Conservation (phyloP, 2,888 invertebrate species). For the Megastigmus dorsalis region DNA sequence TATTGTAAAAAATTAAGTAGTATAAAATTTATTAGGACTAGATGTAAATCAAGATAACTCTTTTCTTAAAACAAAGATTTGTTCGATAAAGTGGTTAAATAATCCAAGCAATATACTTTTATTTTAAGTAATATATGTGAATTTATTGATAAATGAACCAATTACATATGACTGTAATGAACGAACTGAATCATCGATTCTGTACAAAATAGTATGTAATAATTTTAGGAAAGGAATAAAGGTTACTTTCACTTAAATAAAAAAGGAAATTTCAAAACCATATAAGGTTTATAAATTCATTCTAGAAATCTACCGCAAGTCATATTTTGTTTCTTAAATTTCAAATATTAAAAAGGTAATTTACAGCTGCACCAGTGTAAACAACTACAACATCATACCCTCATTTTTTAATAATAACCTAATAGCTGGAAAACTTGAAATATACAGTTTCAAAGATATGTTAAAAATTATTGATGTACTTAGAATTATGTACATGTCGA, state of each 20-base stretch:
- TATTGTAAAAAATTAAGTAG: neutral
- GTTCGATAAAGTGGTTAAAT: constrained; percentile 11
- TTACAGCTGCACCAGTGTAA: constrained; percentile 13
- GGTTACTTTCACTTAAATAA: constrained; percentile 17
- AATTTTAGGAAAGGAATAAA: constrained; percentile 22
- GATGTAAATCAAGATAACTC: neutral
- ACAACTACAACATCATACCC: neutral
- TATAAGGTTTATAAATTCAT: too few relatives aligned
- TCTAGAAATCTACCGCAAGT: constrained; percentile 2
- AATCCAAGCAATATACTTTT: constrained; percentile 20
- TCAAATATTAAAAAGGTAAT: constrained; percentile 25
- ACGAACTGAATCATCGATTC: constrained; percentile 35
- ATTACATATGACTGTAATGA: constrained; percentile 33
- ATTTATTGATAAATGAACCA: constrained; percentile 36
- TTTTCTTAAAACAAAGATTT: neutral
- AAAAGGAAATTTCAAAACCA: constrained; percentile 3
- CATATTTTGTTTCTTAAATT: neutral
- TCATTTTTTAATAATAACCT: constrained; percentile 15
- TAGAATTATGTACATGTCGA: constrained; percentile 27
- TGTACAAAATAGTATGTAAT: constrained; percentile 34
- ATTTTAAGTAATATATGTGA: constrained; percentile 13
- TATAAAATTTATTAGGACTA: neutral
- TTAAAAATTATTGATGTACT: constrained; percentile 39
- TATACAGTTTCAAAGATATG: constrained; percentile 16
- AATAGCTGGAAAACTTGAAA: constrained; percentile 19